Percentiles rank a stretch among this genome's conserved stretches.
phyloP scores from a whole-genome alignment of 2,888 invertebrate genomes.

The Dorcus hopei region DNA sequence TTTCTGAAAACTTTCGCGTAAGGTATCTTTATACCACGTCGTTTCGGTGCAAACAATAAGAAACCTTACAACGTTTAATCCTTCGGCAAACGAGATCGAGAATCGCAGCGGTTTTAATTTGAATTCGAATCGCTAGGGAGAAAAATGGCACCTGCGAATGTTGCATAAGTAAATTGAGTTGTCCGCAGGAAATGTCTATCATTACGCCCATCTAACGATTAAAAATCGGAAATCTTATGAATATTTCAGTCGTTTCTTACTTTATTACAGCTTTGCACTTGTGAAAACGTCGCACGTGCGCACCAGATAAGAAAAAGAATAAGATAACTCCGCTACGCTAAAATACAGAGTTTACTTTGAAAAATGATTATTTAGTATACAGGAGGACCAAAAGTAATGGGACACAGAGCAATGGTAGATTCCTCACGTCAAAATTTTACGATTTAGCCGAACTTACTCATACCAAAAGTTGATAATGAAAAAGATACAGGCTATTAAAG shows the following conservation, averaged over 20 bases:
- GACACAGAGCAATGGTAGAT: too few relatives aligned
- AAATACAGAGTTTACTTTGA: slow-evolving; percentile 19
- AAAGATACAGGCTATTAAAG: too few relatives aligned
- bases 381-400: too few relatives aligned
- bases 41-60: slow-evolving; percentile 14
- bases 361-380: neutral
- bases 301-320: slow-evolving; percentile 30
- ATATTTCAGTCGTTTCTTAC: slow-evolving; percentile 23
- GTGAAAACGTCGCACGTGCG: too few relatives aligned
- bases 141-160: slow-evolving; percentile 5
- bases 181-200: slow-evolving; percentile 22
- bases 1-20: neutral
- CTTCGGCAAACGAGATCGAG: slow-evolving; percentile 2
- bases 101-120: slow-evolving; percentile 5
- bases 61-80: slow-evolving; percentile 17
- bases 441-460: too few relatives aligned
- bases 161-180: slow-evolving; percentile 23
- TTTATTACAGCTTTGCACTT: slow-evolving; percentile 11
- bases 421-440: too few relatives aligned
- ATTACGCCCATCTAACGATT: slow-evolving; percentile 21
- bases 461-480: too few relatives aligned
- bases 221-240: slow-evolving; percentile 19
- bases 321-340: slow-evolving; percentile 25
- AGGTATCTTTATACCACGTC: neutral
- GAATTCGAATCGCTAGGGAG: neutral